These are phyloP conservation scores for Microtus ochrogaster DNA, from an alignment of 2,113 vertebrate genomes.

Conservation along the genomic window DNA sequence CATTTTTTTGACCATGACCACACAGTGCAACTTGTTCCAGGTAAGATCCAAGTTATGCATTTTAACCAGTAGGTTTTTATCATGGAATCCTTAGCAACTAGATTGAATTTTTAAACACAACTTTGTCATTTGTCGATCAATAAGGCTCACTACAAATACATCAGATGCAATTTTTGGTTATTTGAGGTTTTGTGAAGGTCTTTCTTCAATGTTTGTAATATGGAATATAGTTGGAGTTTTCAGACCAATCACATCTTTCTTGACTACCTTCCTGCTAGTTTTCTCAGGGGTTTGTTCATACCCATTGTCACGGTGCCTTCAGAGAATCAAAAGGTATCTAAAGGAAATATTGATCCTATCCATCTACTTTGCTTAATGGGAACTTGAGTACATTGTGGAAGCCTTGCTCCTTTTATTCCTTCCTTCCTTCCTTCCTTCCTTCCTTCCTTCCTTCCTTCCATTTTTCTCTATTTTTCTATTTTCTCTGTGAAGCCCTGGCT, in stretches of 20 bases:
- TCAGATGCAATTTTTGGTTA: background rate
- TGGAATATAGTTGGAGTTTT: background rate
- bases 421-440: background rate
- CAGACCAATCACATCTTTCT: background rate
- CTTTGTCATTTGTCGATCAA: background rate
- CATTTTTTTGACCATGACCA: background rate
- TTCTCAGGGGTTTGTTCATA: background rate
- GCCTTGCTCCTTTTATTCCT: accelerated
- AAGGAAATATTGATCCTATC: background rate
- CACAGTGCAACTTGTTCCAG: background rate
- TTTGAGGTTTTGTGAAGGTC: background rate
- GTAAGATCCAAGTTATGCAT: background rate
- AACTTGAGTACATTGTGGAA: background rate
- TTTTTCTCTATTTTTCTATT: background rate
- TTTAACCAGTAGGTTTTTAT: background rate
- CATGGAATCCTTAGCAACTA: background rate
- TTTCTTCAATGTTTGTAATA: background rate
- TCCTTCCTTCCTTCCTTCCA: background rate
- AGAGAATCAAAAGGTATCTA: background rate
- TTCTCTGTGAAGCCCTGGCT: background rate
- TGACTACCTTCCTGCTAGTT: background rate
- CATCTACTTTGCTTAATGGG: background rate
- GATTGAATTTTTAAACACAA: background rate
- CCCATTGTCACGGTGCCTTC: background rate
- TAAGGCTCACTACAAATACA: background rate